Evolutionary conservation across 2,113 vertebrate genomes (phyloP).

Genomic region (Castor canadensis): DNA sequence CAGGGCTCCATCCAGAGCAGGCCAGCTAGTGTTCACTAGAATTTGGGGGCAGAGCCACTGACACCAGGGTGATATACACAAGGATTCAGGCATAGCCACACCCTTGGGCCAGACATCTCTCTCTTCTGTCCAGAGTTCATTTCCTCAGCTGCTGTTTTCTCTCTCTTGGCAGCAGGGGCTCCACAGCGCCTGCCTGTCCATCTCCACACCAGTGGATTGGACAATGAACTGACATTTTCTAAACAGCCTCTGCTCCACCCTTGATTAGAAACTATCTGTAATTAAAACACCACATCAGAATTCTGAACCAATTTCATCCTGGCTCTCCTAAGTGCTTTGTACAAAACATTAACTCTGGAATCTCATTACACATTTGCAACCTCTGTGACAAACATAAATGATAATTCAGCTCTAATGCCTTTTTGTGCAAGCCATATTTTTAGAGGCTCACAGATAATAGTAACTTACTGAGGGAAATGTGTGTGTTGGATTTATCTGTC

Average conservation of each 20-base stretch:
- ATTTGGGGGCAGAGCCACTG: neutral
- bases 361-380: constrained; percentile 83
- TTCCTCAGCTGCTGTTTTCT: rapidly evolving
- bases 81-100: neutral
- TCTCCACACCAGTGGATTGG: constrained; percentile 39
- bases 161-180: neutral
- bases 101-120: rapidly evolving
- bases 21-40: neutral
- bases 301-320: constrained; percentile 81
- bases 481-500: constrained; percentile 59
- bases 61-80: rapidly evolving
- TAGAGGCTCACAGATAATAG: constrained; percentile 55
- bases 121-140: rapidly evolving
- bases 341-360: constrained; percentile 87
- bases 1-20: neutral
- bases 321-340: constrained; percentile 82
- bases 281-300: constrained; percentile 85
- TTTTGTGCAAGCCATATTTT: constrained; percentile 73
- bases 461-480: constrained; percentile 13
- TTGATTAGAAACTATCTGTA: constrained; percentile 86
- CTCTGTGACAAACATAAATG: constrained; percentile 83
- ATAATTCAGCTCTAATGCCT: constrained; percentile 81
- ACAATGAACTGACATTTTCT: constrained; percentile 72
- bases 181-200: rapidly evolving
- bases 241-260: constrained; percentile 75